A percentile compares a stretch with the other conserved stretches of the same genome.
phyloP scores from a whole-genome alignment of 2,888 invertebrate species.

The Microchrysa polita region DNA sequence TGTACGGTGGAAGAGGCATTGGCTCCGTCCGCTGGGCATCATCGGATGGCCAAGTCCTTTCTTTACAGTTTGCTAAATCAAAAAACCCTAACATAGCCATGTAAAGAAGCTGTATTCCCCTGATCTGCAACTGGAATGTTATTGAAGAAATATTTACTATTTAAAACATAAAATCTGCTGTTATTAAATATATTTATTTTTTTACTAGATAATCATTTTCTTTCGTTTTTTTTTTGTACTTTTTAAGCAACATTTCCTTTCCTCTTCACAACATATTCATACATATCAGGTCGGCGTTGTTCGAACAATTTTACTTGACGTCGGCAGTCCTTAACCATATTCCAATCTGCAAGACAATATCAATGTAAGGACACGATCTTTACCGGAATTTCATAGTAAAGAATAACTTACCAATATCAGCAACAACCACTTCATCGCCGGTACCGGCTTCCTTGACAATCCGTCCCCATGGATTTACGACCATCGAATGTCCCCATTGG shows the following conservation, averaged over 20 bases:
- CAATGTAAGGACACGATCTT: not conserved
- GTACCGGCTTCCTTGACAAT: slow-evolving; percentile 76
- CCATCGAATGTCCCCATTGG: slow-evolving; percentile 88
- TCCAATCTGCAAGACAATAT: slow-evolving; percentile 25
- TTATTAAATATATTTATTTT: no score
- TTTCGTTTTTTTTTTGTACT: not conserved
- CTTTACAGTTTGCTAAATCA: no score
- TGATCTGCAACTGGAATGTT: no score
- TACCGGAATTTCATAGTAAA: not conserved
- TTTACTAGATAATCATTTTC: no score
- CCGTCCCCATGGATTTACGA: slow-evolving; percentile 82
- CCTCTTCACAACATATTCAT: slow-evolving; percentile 13
- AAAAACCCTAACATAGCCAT: no score
- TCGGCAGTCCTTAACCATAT: slow-evolving; percentile 21
- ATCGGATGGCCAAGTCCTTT: no score
- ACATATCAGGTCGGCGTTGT: slow-evolving; percentile 34
- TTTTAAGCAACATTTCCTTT: not conserved
- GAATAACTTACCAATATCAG: slow-evolving; percentile 67
- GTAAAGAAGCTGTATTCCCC: no score
- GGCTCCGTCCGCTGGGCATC: no score
- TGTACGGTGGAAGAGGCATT: no score
- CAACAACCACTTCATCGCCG: slow-evolving; percentile 75
- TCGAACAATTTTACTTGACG: slow-evolving; percentile 28
- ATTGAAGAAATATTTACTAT: no score
- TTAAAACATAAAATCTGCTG: not conserved